Percentiles rank a stretch among this genome's conserved stretches.
Evolutionary conservation across 2,113 vertebrate species (phyloP).

Genomic region (Dasyprocta punctata): DNA sequence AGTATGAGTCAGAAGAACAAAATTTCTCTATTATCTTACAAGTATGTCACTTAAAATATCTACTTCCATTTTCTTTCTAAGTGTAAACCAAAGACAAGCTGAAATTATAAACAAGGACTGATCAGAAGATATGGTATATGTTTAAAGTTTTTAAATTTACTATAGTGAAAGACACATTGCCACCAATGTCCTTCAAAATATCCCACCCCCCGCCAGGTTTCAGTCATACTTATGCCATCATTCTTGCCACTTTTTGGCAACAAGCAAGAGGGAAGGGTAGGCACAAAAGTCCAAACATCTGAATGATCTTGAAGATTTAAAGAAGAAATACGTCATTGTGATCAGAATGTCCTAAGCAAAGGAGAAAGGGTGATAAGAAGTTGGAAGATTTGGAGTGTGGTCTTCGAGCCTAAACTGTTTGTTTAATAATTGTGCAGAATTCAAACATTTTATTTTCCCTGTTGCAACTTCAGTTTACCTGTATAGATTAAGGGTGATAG

Average conservation of each 20-base stretch:
- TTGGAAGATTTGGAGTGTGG: neutral
- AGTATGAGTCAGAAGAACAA: neutral
- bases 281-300: neutral
- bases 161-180: neutral
- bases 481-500: neutral
- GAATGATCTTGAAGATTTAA: too few species aligned
- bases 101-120: neutral
- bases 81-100: neutral
- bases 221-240: neutral
- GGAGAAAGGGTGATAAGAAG: neutral
- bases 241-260: neutral
- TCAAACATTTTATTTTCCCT: neutral
- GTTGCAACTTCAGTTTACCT: neutral
- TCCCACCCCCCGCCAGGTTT: neutral
- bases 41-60: neutral
- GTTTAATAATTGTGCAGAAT: neutral
- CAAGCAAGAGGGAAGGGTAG: neutral
- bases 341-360: neutral
- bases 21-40: neutral
- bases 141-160: neutral
- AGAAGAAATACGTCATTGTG: neutral
- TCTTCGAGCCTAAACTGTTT: neutral
- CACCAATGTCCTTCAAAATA: neutral
- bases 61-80: neutral
- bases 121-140: neutral